Evolutionary conservation across 2,797 vertebrate genomes (phyloP), one percentile per base, ranked within the genome.

Genomic region (Lepilemur septentrionalis): DNA sequence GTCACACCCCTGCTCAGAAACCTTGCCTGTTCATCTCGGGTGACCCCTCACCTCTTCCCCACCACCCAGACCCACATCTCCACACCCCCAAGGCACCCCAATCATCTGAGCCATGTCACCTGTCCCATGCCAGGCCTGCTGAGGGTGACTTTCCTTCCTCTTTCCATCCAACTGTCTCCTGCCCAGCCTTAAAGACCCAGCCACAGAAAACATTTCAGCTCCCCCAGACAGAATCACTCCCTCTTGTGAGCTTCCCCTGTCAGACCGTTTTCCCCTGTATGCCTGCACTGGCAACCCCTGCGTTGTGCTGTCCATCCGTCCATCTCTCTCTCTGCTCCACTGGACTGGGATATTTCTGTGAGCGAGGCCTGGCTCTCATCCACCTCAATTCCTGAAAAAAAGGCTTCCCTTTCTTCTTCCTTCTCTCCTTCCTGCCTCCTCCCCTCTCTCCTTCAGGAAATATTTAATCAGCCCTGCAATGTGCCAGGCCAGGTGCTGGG

Each of bases 1-100:
- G 46, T 75, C 61, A 55, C 65, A 70, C 7, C n/a, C 41, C 30
- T 72, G 46, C 25, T 88, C 30, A 17, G 59, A 95, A 90, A 73
- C 50, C 73, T 28, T 50, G 50, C 20, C 22, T 30, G 18, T 78
- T 69, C 32, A 22, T n/a, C 32, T 17, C 28, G 35, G 50, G 92
- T 20, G 43, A 28, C 7, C 57, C 63, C 48, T 94, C 55, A 22
- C 73, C 32, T 25, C 25, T 70, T 43, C 38, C 48, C 17, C 28
- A 15, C 25, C 11, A 25, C 30, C 61, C 35, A 65, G 72, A 50
- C 46, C 35, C n/a, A 3, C 4, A 15, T 9, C 61, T 93, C 67
- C 46, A 4, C 10, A 30, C 15, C 22, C 17, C 73, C 55, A 17
- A 63, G 57, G 23, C 1, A 28, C 9, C 32, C 23, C 35, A n/a